Evolutionary conservation across 2,113 vertebrate species (phyloP), one percentile per base, ranked within the genome.

Genomic region (Lampris megalopsis): DNA sequence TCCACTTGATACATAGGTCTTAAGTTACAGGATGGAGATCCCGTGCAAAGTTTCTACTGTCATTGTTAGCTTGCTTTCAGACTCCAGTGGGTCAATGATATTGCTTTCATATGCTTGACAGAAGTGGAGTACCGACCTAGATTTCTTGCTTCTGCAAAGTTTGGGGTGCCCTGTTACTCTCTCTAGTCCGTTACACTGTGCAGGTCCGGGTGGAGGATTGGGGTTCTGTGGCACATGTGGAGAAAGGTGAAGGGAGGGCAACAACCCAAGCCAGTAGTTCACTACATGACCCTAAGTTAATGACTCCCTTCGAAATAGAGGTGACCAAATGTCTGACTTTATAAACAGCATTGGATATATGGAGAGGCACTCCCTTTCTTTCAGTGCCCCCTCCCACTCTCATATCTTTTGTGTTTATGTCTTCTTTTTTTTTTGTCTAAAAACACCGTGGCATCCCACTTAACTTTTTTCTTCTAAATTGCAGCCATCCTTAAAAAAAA

Each of bases 1-100:
- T 71, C 71, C 62, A 77, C 62, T 86, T 71, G 72, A 72, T 76
- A 81, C 64, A 76, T 56, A 13, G 68, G 74, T 57, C 68, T 85
- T 70, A 86, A 79, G 85, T 86, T 88, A 84, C 88, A 83, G 57
- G 79, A 73, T 24, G 24, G 79, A 75, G 75, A 83, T 81, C 77
- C 85, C 58, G 71, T 56, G 86, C 88, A 78, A 84, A 89, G 74
- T 71, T 84, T 79, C 83, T 5, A 45, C 7, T 45, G 43, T 45
- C 87, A 86, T 79, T 74, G 6, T 82, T 60, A 4, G 40, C 49
- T 75, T 5, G 40, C 49, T 75, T 73, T 11, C 10, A 48, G 60
- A 72, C 66, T 56, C 57, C 42, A 35, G 9, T 1, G 5, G 70
- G 63, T 56, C 65, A 64, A 52, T 38, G 62, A n/a, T 58, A 52